These are phyloP conservation scores for Scylla paramamosain DNA, from an alignment of 1,140 invertebrate genomes.

Conservation along the genomic window DNA sequence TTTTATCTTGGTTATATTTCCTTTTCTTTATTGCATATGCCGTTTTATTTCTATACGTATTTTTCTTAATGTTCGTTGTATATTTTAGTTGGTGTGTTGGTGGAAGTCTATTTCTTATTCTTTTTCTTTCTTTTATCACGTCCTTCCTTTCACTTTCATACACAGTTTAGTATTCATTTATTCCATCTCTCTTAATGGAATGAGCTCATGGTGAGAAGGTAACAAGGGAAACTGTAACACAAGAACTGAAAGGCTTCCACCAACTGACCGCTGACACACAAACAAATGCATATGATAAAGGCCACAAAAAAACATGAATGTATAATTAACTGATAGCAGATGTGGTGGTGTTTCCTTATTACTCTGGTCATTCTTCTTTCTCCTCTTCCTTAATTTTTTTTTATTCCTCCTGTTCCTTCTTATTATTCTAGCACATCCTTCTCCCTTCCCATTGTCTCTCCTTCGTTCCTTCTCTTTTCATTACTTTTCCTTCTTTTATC, in stretches of 20 bases:
- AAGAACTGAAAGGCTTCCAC: background rate
- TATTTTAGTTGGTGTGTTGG: no score
- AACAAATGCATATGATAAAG: background rate
- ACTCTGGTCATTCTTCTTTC: background rate
- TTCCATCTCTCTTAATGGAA: no score
- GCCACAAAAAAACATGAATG: background rate
- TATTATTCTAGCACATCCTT: background rate
- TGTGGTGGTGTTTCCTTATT: background rate
- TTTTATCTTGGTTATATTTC: background rate
- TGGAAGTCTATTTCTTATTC: background rate
- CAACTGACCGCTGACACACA: background rate
- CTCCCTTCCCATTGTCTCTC: conserved; percentile 26
- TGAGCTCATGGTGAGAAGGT: no score
- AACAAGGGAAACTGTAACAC: background rate
- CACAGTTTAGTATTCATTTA: no score
- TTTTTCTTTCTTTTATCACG: background rate
- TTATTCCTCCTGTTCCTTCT: background rate
- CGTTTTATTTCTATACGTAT: background rate
- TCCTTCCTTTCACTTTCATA: background rate
- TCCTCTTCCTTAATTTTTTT: background rate
- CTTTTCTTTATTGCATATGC: no score
- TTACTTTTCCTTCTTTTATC: no score
- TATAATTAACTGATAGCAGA: background rate
- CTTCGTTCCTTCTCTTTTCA: background rate
- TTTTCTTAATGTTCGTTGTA: background rate